phyloP scores from a whole-genome alignment of 2,888 invertebrate genomes.

The Ceramica pisi region DNA sequence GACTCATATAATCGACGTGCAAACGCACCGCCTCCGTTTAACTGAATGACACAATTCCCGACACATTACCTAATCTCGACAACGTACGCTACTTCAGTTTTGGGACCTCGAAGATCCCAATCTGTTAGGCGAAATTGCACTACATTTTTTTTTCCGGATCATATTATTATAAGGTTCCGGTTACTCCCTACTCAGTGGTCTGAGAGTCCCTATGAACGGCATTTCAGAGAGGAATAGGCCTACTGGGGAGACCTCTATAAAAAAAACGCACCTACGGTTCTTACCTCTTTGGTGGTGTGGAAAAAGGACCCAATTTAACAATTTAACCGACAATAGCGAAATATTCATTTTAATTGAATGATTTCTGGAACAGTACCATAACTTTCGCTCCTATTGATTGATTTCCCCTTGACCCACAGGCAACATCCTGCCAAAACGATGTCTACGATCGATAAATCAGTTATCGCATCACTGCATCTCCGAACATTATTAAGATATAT shows the following conservation, averaged over 20 bases:
- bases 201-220: conserved; percentile 16
- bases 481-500: conserved; percentile 69
- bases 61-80: conserved; percentile 85
- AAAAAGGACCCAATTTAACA: conserved; percentile 78
- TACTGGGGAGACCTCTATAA: conserved; percentile 89
- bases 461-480: conserved; percentile 70
- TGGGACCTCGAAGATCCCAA: conserved; percentile 68
- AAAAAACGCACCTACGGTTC: conserved; percentile 88
- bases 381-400: conserved; percentile 62
- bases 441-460: conserved; percentile 67
- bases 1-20: conserved; percentile 82
- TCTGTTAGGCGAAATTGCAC: conserved; percentile 58
- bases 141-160: conserved; percentile 57
- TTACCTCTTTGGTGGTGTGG: conserved; percentile 89
- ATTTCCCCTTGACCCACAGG: conserved; percentile 66
- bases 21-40: conserved; percentile 86
- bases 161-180: conserved; percentile 34
- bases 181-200: too few species aligned
- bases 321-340: conserved; percentile 8
- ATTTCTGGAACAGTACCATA: conserved; percentile 60
- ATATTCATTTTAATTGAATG: conserved; percentile 31
- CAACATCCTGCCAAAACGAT: conserved; percentile 71
- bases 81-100: conserved; percentile 80
- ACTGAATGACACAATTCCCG: conserved; percentile 89
- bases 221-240: conserved; percentile 86